Conservation (phyloP, 2,888 invertebrate species). For the Parasteatoda lunata region DNA sequence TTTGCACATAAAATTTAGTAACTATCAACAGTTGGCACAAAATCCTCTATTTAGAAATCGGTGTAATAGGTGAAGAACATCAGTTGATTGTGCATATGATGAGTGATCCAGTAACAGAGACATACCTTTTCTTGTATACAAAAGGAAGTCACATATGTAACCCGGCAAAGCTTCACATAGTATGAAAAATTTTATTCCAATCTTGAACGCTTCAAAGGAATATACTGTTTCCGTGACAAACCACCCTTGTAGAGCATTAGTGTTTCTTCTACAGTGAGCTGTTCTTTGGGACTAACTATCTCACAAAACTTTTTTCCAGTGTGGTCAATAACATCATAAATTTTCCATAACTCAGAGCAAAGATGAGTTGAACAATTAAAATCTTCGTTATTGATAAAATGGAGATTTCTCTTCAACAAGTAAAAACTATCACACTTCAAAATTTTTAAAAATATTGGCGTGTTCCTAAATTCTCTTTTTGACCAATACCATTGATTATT, state of each 20-base stretch:
- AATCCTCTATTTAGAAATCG: constrained; percentile 44
- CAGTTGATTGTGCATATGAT: constrained; percentile 24
- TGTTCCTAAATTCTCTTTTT: constrained; percentile 25
- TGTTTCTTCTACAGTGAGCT: constrained; percentile 67
- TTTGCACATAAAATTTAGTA: constrained; percentile 58
- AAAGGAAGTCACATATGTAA: constrained; percentile 38
- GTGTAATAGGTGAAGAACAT: constrained; percentile 28
- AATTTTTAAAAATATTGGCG: constrained; percentile 27
- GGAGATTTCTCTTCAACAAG: constrained; percentile 25
- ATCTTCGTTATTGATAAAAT: constrained; percentile 10
- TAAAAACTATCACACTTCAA: constrained; percentile 17
- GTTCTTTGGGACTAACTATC: constrained; percentile 24
- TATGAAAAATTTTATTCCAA: constrained; percentile 67
- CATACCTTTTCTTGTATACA: constrained; percentile 20
- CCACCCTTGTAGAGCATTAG: constrained; percentile 65
- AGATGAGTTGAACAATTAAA: constrained; percentile 2
- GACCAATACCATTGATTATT: constrained; percentile 16
- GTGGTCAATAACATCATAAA: constrained; percentile 17
- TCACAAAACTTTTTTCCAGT: constrained; percentile 10
- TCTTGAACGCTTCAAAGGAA: constrained; percentile 64
- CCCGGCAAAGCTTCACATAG: constrained; percentile 49
- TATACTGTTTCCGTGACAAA: constrained; percentile 64
- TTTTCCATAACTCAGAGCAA: neutral
- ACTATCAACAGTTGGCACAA: neutral
- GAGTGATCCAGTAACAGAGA: neutral